Evolutionary conservation across 2,888 invertebrate genomes (phyloP), one percentile per base, ranked within the genome.

Genomic region (Rutpela maculata): DNA sequence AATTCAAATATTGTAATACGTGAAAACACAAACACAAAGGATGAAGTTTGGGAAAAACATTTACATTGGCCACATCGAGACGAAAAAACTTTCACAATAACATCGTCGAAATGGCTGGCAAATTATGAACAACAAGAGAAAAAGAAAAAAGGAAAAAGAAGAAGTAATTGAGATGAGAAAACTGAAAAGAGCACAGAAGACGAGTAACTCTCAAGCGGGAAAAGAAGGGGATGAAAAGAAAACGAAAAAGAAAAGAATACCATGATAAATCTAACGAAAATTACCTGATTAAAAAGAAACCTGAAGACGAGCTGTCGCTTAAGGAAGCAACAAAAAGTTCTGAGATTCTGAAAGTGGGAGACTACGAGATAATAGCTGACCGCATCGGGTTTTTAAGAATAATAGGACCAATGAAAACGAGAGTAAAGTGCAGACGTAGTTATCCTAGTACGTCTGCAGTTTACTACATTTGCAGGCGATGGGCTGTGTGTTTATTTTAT

Each of bases 11-110:
- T 19, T 59, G 19, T 59, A 19, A 59, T 59, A 19, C 18, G 19
- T 19, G 59, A 59, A 12, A 59, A 59, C 11, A 59, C 19, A 59
- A 59, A 59, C 22, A 59, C 22, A 59, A 59, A 19, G 19, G 19
- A 59, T 59, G 59, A 59, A 18, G 59, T 59, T 59, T 59, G 59
- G 59, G 22, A 18, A 59, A 59, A 59, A 59, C 59, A 59, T 22
- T 19, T 59, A 19, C 59, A 59, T 59, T 59, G 59, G 59, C 59
- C 59, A 59, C 10, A 17, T 19, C 18, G 11, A 59, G 10, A 59
- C 10, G 11, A 17, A 59, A 59, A 19, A 59, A 18, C 19, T 59
- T 19, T 59, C 19, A 19, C 59, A 9, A 11, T 59, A 59, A 59
- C 59, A 59, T 59, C 59, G 59, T 59, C 19, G 7, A 59, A 59